Evolutionary conservation across 2,797 vertebrate species (phyloP).

Genomic region (Megaceryle alcyon): DNA sequence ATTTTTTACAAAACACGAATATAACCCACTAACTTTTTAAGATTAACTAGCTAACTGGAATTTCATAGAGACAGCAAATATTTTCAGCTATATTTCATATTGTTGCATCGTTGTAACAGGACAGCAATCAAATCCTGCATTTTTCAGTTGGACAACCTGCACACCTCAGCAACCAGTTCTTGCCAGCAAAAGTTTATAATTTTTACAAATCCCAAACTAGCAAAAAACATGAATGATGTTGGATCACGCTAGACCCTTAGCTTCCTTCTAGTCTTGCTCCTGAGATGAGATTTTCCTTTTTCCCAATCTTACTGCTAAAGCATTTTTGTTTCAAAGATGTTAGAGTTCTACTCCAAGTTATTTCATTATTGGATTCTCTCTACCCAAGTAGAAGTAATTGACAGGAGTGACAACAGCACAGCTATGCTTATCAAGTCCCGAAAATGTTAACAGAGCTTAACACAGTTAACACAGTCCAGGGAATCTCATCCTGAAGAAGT

Average conservation of each 20-base stretch:
- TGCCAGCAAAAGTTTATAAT: not conserved
- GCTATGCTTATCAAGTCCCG: not conserved
- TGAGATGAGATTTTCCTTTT: not conserved
- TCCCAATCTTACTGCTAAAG: not conserved
- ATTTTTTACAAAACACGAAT: not conserved
- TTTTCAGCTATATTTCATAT: not conserved
- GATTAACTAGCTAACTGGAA: not conserved
- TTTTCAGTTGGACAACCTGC: not conserved
- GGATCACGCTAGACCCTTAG: not conserved
- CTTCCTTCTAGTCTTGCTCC: not conserved
- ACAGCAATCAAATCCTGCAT: not conserved
- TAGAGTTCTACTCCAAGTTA: not conserved
- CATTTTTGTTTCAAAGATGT: not conserved
- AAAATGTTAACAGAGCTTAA: rapidly evolving
- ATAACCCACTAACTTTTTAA: not conserved
- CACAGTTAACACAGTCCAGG: not conserved
- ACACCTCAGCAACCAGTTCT: not conserved
- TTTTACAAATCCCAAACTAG: not conserved
- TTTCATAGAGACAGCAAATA: not conserved
- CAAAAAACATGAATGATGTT: not conserved
- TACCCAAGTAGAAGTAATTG: not conserved
- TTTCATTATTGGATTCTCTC: not conserved
- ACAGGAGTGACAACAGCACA: not conserved
- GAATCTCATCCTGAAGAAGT: not conserved
- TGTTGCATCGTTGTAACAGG: not conserved